These are phyloP conservation scores for Hypanus sabinus DNA, from an alignment of 2,113 vertebrate species.

Conservation along the genomic window DNA sequence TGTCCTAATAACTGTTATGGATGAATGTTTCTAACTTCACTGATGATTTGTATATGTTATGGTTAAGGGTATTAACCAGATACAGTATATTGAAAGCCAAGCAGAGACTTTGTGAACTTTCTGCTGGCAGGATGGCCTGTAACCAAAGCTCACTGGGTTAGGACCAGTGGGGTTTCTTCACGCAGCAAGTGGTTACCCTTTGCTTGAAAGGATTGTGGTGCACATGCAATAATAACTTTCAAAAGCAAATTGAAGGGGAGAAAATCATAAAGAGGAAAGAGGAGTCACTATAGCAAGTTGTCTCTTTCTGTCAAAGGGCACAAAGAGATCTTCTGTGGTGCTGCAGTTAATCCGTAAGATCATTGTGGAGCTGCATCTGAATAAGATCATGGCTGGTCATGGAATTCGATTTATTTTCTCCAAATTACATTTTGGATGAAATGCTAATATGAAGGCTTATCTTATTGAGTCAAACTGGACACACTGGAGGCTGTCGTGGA, in stretches of 20 bases:
- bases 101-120: neutral
- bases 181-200: neutral
- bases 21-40: neutral
- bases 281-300: neutral
- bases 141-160: neutral
- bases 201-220: neutral
- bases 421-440: neutral
- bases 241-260: neutral
- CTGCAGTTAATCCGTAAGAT: neutral
- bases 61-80: neutral
- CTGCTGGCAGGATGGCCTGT: neutral
- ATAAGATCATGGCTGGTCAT: neutral
- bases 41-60: neutral
- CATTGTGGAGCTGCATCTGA: neutral
- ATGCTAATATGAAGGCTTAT: no score
- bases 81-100: neutral
- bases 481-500: no score
- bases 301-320: neutral
- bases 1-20: neutral
- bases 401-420: neutral
- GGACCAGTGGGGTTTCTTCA: neutral
- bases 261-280: neutral
- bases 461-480: no score
- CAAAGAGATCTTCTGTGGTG: neutral
- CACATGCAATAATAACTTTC: neutral